These are phyloP conservation scores for Brenthis hecate DNA, from an alignment of 2,888 invertebrate genomes.

Conservation along the genomic window DNA sequence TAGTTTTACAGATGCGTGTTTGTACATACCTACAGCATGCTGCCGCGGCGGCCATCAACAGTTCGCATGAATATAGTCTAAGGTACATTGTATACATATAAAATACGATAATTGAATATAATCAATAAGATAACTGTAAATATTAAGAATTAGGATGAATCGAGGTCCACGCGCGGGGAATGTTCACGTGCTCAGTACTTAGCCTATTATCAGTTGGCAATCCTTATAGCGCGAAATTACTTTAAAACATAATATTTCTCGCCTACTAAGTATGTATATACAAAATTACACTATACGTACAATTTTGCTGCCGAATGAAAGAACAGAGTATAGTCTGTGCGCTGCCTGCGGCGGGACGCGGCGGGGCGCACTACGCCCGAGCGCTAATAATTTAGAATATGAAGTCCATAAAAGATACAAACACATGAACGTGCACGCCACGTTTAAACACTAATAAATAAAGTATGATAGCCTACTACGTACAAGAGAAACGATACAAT, in stretches of 20 bases:
- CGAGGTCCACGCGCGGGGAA: too few relatives aligned
- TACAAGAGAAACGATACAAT: conserved; percentile 23
- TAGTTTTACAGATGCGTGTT: too few relatives aligned
- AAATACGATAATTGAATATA: too few relatives aligned
- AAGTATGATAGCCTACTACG: conserved; percentile 11
- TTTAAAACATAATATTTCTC: conserved; percentile 9
- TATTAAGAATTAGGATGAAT: too few relatives aligned
- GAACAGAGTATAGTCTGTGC: background rate
- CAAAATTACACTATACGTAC: conserved; percentile 17
- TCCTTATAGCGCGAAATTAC: background rate
- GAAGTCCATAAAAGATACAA: background rate
- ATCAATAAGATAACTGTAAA: too few relatives aligned
- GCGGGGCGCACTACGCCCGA: background rate
- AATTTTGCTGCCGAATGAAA: background rate
- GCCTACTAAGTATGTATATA: conserved; percentile 22
- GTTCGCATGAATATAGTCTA: too few relatives aligned
- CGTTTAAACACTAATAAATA: background rate
- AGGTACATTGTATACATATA: too few relatives aligned
- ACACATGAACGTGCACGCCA: background rate
- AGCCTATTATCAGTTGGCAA: background rate
- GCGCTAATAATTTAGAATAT: background rate
- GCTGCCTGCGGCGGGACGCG: background rate
- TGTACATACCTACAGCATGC: too few relatives aligned
- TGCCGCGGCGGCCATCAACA: too few relatives aligned
- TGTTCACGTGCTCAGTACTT: too few relatives aligned